Evolutionary conservation across 2,113 vertebrate genomes (phyloP).

Genomic region (Prionailurus bengalensis): DNA sequence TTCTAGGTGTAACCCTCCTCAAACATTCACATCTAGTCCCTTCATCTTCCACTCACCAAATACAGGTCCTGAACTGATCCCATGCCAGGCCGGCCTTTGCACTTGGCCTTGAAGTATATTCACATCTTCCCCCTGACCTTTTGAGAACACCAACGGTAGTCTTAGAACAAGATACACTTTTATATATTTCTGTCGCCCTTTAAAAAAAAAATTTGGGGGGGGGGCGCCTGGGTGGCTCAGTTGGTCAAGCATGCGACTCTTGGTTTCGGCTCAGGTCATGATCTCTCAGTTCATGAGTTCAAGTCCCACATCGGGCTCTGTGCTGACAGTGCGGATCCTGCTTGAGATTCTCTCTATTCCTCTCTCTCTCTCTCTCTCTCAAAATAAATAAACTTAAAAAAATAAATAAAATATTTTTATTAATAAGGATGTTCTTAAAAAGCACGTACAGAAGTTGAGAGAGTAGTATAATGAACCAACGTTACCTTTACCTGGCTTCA

Average conservation of each 20-base stretch:
- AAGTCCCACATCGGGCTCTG: too few relatives aligned
- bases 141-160: neutral
- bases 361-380: too few relatives aligned
- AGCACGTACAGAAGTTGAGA: neutral
- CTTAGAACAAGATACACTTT: neutral
- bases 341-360: too few relatives aligned
- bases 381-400: too few relatives aligned
- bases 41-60: neutral
- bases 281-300: too few relatives aligned
- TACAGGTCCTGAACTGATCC: neutral
- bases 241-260: too few relatives aligned
- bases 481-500: neutral
- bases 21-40: neutral
- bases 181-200: neutral
- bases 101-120: neutral
- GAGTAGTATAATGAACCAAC: neutral
- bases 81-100: neutral
- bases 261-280: too few relatives aligned
- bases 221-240: too few relatives aligned
- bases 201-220: neutral
- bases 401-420: neutral
- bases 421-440: slow-evolving; percentile 36
- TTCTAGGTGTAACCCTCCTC: neutral
- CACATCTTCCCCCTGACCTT: neutral
- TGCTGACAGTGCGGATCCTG: too few relatives aligned